Evolutionary conservation across 2,113 vertebrate species (phyloP).

Genomic region (Gymnobelideus leadbeateri): DNA sequence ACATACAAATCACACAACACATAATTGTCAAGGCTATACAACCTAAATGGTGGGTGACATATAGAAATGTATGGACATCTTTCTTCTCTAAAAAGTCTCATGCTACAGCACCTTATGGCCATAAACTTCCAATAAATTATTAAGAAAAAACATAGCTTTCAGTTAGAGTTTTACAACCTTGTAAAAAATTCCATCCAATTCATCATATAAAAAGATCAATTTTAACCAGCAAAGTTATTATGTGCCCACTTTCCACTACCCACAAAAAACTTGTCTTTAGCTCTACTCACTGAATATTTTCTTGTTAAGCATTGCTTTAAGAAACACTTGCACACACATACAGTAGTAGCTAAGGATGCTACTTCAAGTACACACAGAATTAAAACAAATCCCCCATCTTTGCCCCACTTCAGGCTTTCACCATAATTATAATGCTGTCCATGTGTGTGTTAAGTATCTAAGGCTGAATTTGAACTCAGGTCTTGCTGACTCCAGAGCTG

Average conservation of each 20-base stretch:
- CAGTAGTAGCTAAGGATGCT: not conserved
- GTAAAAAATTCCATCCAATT: not conserved
- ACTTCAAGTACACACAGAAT: not conserved
- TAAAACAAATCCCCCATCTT: not conserved
- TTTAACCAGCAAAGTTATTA: not conserved
- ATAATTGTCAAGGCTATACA: conserved; percentile 5
- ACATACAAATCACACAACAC: not conserved
- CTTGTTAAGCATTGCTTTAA: not conserved
- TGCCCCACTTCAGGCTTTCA: not conserved
- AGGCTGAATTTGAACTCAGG: too few species aligned
- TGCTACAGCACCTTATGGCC: not conserved
- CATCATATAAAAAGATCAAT: not conserved
- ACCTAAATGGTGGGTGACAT: not conserved
- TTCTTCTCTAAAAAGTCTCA: conserved; percentile 20
- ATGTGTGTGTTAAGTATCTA: not conserved
- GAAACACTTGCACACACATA: not conserved
- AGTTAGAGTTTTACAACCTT: conserved; percentile 12
- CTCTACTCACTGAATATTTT: not conserved
- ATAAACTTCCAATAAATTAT: conserved; percentile 31
- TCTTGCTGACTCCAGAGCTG: too few species aligned
- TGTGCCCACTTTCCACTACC: not conserved
- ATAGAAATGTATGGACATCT: not conserved
- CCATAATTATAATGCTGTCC: not conserved
- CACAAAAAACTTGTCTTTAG: not conserved
- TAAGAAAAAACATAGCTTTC: not conserved